Percentiles rank a stretch among this genome's conserved stretches.
phyloP scores from a whole-genome alignment of 1,140 invertebrate genomes.

The Papilio glaucus region DNA sequence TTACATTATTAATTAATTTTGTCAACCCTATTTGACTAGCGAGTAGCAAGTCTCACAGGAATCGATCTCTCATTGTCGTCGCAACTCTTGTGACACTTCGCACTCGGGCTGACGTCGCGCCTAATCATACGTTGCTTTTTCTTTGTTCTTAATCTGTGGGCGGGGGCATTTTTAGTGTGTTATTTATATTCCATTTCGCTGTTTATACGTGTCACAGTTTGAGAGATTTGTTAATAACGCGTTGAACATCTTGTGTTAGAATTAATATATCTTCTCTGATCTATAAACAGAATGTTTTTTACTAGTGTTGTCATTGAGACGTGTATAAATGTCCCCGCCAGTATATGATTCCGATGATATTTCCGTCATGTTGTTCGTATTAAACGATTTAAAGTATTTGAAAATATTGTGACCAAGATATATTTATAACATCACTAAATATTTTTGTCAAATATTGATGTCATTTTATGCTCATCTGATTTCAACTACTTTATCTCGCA shows the following conservation, averaged over 20 bases:
- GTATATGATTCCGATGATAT: conserved; percentile 32
- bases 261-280: conserved; percentile 27
- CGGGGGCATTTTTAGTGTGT: conserved; percentile 6
- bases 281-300: conserved; percentile 34
- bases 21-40: conserved; percentile 27
- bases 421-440: conserved; percentile 4
- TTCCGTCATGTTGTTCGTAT: conserved; percentile 20
- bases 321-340: conserved; percentile 21
- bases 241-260: conserved; percentile 17
- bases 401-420: conserved; percentile 13
- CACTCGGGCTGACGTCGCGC: conserved; percentile 45
- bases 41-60: conserved; percentile 50
- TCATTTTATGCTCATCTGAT: conserved; percentile 15
- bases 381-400: conserved; percentile 21
- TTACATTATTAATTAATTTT: conserved; percentile 10
- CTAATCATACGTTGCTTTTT: conserved; percentile 48
- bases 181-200: conserved; percentile 19
- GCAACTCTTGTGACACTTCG: conserved; percentile 49
- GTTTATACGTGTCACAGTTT: conserved; percentile 25
- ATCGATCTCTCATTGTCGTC: conserved; percentile 64
- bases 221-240: conserved; percentile 31
- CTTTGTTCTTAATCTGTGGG: conserved; percentile 40
- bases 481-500: not conserved
- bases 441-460: not conserved
- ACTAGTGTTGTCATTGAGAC: conserved; percentile 24